Evolutionary conservation across 1,140 invertebrate species (phyloP).

Genomic region (Cryptotermes secundus): DNA sequence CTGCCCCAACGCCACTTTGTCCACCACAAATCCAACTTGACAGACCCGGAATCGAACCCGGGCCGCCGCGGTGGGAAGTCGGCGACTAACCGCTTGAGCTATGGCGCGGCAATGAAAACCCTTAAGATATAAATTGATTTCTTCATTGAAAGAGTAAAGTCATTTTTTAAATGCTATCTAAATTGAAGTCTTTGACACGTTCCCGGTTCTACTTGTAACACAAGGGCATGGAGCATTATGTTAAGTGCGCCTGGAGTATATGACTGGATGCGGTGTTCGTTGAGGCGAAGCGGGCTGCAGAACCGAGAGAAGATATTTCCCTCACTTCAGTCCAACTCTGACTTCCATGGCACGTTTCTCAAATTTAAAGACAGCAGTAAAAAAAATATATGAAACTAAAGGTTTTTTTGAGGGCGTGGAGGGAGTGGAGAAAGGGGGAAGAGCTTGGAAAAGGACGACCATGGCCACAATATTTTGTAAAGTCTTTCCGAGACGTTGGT

Average conservation of each 20-base stretch:
- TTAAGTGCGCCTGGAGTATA: background rate
- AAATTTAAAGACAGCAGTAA: constrained; percentile 12
- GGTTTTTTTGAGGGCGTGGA: background rate
- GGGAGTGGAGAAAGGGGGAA: background rate
- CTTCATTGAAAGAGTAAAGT: too few relatives aligned
- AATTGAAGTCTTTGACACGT: too few relatives aligned
- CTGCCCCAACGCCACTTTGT: too few relatives aligned
- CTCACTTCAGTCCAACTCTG: background rate
- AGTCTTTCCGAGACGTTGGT: background rate
- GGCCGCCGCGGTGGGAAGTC: too few relatives aligned
- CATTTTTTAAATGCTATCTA: too few relatives aligned
- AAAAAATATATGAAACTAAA: background rate
- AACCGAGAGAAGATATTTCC: background rate
- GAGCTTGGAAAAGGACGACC: background rate
- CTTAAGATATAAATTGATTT: too few relatives aligned
- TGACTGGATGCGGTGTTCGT: background rate
- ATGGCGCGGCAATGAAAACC: too few relatives aligned
- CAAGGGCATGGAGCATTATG: background rate
- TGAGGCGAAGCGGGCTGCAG: background rate
- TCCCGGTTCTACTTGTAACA: too few relatives aligned
- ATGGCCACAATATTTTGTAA: background rate
- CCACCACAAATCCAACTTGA: too few relatives aligned
- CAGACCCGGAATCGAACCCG: too few relatives aligned
- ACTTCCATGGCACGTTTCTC: constrained; percentile 14
- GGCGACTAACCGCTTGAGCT: too few relatives aligned